These are phyloP conservation scores for Blastobasis adustella DNA, from an alignment of 2,888 invertebrate genomes.

Conservation along the genomic window DNA sequence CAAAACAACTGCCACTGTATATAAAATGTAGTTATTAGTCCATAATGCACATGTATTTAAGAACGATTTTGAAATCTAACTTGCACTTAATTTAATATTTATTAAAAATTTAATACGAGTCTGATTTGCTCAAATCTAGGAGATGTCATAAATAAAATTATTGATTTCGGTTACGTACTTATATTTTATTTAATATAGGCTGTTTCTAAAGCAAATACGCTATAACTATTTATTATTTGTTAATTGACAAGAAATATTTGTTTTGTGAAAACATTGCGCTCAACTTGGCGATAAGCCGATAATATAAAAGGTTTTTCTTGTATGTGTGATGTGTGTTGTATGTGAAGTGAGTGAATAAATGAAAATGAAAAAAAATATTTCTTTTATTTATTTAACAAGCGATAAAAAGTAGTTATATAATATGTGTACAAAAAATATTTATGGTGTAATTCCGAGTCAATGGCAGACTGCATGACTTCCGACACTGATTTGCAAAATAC, in stretches of 20 bases:
- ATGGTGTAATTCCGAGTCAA: no score
- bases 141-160: neutral
- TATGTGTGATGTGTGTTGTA: slow-evolving; percentile 26
- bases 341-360: slow-evolving; percentile 36
- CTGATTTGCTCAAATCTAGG: slow-evolving; percentile 51
- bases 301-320: neutral
- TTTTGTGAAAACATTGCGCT: no score
- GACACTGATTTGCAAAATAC: no score
- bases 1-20: slow-evolving; percentile 38
- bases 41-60: slow-evolving; percentile 29
- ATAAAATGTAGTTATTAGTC: slow-evolving; percentile 30
- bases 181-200: no score
- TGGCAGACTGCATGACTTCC: no score
- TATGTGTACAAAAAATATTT: no score
- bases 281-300: no score
- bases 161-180: no score
- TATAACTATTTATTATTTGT: no score
- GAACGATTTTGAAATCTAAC: slow-evolving; percentile 12
- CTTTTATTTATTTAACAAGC: slow-evolving; percentile 13
- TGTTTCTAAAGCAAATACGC: no score
- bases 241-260: no score
- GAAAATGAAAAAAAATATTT: slow-evolving; percentile 17
- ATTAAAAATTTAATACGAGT: slow-evolving; percentile 15
- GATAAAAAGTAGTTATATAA: neutral
- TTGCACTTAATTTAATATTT: slow-evolving; percentile 20